phyloP scores from a whole-genome alignment of 2,113 vertebrate species.

The Apteryx mantelli region DNA sequence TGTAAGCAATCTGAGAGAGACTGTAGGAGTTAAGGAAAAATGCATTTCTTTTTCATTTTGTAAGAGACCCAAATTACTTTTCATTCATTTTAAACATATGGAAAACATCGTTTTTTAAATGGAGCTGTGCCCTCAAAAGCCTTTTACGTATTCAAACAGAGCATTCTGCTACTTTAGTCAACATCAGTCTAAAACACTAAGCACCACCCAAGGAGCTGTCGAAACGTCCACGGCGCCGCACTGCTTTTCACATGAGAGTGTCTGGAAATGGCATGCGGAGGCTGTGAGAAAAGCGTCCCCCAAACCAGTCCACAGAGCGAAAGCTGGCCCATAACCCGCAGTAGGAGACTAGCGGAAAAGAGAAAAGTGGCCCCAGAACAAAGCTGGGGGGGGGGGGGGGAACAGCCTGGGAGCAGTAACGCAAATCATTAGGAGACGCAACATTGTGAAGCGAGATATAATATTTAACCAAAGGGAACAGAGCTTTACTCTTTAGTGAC shows the following conservation, averaged over 20 bases:
- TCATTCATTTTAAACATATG: neutral
- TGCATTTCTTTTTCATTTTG: rapidly evolving
- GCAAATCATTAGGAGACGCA: neutral
- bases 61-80: neutral
- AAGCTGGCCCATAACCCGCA: neutral
- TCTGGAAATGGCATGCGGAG: neutral
- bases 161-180: neutral
- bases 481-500: neutral
- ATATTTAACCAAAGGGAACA: neutral
- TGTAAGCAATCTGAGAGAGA: neutral
- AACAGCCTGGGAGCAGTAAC: neutral
- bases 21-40: neutral
- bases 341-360: neutral
- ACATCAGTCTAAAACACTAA: neutral
- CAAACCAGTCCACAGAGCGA: neutral
- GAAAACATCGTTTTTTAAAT: rapidly evolving
- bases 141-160: neutral
- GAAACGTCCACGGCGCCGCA: neutral
- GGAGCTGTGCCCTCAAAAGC: neutral
- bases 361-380: neutral
- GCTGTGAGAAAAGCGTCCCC: neutral
- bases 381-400: neutral
- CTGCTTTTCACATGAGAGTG: neutral
- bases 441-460: neutral
- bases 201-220: neutral